Conservation (phyloP, 2,797 vertebrate species). For the Denticeps clupeoides region DNA sequence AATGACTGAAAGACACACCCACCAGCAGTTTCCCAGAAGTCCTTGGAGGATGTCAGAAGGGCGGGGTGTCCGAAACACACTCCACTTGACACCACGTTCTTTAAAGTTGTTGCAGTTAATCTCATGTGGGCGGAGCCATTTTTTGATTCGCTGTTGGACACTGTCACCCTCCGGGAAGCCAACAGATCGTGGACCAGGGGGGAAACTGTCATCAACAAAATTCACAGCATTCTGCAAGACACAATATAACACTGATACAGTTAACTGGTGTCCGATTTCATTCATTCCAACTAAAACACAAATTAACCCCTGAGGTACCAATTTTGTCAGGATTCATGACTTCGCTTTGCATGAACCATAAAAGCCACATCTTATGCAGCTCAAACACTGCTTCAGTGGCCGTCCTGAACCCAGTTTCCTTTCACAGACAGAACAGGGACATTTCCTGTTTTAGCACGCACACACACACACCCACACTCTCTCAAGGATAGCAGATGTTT, state of each 20-base stretch:
- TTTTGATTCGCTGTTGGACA: constrained; percentile 90
- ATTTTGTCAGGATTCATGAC: too few species aligned
- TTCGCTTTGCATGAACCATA: too few species aligned
- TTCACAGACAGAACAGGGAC: too few species aligned
- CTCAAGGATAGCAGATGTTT: too few species aligned
- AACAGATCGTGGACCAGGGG: constrained; percentile 82
- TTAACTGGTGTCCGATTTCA: too few species aligned
- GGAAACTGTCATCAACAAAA: constrained; percentile 98
- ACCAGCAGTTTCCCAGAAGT: constrained; percentile 97
- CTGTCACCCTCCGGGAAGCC: constrained; percentile 90
- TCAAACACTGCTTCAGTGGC: too few species aligned
- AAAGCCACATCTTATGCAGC: too few species aligned
- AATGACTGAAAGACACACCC: constrained; percentile 33
- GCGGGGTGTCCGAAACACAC: constrained; percentile 85
- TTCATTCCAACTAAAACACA: too few species aligned
- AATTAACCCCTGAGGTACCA: too few species aligned
- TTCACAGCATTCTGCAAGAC: constrained; percentile 77
- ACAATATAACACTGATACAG: constrained; percentile 4
- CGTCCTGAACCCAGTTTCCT: too few species aligned
- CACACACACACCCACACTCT: not conserved
- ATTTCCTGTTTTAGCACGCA: too few species aligned
- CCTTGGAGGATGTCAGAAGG: constrained; percentile 95
- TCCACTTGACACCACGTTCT: constrained; percentile 81
- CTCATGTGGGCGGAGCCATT: constrained; percentile 93
- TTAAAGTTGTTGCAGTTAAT: constrained; percentile 95